A percentile compares a stretch with the other conserved stretches of the same genome.
Conservation (phyloP, 2,797 vertebrate species). For the Intellagama lesueurii region DNA sequence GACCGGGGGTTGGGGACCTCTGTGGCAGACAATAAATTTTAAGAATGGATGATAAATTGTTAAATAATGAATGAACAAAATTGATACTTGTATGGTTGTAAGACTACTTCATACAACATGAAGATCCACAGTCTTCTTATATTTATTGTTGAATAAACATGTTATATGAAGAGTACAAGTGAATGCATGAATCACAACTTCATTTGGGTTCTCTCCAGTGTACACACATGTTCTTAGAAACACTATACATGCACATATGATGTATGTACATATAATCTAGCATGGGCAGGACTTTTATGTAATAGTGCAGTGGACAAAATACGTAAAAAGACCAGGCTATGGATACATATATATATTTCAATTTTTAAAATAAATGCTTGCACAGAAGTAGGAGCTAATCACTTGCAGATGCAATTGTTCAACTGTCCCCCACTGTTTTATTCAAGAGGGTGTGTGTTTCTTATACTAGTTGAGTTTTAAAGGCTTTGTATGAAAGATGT, state of each 20-base stretch:
- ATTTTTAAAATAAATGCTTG: neutral
- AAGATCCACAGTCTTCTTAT: no score
- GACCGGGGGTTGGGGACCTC: no score
- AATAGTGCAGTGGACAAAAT: neutral
- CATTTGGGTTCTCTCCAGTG: no score
- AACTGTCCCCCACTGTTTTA: neutral
- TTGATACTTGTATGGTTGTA: no score
- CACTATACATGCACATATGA: neutral
- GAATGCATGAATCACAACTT: neutral
- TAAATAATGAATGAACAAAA: no score
- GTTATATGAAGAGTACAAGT: neutral
- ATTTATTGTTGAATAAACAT: neutral
- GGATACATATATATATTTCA: neutral
- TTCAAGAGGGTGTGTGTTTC: neutral
- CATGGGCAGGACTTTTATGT: neutral
- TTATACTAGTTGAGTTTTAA: neutral
- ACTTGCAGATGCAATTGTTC: neutral
- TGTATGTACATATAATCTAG: neutral
- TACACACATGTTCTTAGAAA: no score
- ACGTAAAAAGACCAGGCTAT: neutral
- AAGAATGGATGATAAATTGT: no score
- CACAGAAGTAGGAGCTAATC: neutral
- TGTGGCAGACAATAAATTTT: no score
- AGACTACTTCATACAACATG: no score
- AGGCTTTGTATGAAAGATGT: neutral